Percentiles rank a stretch among this genome's conserved stretches.
Evolutionary conservation across 2,113 vertebrate species (phyloP).

Genomic region (Leptocoma aspasia): DNA sequence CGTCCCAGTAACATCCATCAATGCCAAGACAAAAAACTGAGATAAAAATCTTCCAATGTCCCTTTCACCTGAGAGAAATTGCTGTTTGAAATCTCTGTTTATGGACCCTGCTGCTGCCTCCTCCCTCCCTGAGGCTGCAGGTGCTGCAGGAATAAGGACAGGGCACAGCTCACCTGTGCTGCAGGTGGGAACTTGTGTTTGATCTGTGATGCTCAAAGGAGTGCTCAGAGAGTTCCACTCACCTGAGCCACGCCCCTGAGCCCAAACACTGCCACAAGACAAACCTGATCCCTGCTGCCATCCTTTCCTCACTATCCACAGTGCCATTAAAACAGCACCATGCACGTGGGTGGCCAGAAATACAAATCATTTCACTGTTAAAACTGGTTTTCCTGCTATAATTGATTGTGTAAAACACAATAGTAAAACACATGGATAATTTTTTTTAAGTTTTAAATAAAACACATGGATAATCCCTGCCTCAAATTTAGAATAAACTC

Average conservation of each 20-base stretch:
- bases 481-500: background rate
- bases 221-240: background rate
- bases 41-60: background rate
- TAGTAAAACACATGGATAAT: too few species aligned
- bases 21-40: background rate
- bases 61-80: background rate
- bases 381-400: background rate
- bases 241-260: background rate
- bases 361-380: background rate
- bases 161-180: background rate
- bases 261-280: background rate
- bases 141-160: background rate
- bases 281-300: background rate
- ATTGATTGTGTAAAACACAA: background rate
- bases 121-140: background rate
- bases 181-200: background rate
- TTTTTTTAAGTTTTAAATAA: too few species aligned
- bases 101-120: background rate
- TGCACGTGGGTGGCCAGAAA: background rate
- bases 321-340: background rate
- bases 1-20: background rate
- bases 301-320: background rate
- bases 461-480: background rate
- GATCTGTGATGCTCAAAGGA: background rate
- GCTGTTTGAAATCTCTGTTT: background rate